These are phyloP conservation scores for Nipponacmea schrenckii DNA, from an alignment of 2,888 invertebrate species.

Conservation along the genomic window DNA sequence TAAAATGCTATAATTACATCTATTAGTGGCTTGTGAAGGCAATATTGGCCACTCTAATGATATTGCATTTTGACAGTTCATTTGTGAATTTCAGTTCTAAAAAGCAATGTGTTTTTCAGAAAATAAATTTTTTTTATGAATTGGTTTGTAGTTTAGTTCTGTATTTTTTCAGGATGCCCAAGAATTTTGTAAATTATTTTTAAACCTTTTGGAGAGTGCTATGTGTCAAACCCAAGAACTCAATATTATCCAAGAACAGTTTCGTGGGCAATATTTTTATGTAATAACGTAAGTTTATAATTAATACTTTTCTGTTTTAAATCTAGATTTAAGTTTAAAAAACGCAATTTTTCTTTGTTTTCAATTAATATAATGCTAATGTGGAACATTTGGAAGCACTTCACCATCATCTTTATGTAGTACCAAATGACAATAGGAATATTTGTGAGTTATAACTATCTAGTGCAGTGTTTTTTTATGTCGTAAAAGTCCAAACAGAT, in stretches of 20 bases:
- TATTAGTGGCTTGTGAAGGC: background rate
- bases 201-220: conserved; percentile 72
- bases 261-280: conserved; percentile 70
- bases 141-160: background rate
- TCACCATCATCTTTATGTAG: no score
- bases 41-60: background rate
- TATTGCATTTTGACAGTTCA: background rate
- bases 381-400: no score
- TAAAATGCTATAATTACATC: background rate
- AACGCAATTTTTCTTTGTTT: no score
- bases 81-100: no score
- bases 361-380: no score
- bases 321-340: no score
- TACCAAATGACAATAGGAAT: no score
- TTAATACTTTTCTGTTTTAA: background rate
- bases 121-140: background rate
- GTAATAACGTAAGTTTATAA: conserved; percentile 67
- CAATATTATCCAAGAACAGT: conserved; percentile 69
- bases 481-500: no score
- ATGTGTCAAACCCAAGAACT: conserved; percentile 61
- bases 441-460: no score
- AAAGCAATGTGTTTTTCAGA: no score
- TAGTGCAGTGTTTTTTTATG: no score
- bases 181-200: conserved; percentile 75
- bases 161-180: conserved; percentile 71